Evolutionary conservation across 2,888 invertebrate species (phyloP).

Genomic region (Hypercompe scribonia): DNA sequence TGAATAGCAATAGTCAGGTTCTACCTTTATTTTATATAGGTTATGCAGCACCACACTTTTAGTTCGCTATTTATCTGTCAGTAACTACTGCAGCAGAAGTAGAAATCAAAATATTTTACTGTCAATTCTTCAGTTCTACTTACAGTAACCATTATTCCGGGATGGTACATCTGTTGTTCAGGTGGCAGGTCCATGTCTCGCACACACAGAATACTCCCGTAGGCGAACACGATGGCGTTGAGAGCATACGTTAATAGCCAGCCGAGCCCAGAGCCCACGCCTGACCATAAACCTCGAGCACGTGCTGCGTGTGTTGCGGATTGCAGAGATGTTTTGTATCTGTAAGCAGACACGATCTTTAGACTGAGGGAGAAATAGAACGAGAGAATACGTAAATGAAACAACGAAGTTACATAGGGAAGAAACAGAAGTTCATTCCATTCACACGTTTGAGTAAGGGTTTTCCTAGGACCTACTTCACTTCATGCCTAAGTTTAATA

Average conservation of each 20-base stretch:
- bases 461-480: too few species aligned
- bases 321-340: constrained; percentile 81
- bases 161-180: constrained; percentile 88
- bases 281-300: constrained; percentile 88
- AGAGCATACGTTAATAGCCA: constrained; percentile 92
- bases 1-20: too few species aligned
- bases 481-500: too few species aligned
- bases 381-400: not conserved
- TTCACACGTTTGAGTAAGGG: too few species aligned
- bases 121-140: constrained; percentile 47
- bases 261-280: constrained; percentile 89
- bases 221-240: constrained; percentile 92
- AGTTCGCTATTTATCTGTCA: not conserved
- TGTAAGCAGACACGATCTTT: constrained; percentile 35
- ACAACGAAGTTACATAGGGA: not conserved
- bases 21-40: too few species aligned
- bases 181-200: constrained; percentile 86
- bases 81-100: not conserved
- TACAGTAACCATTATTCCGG: constrained; percentile 90
- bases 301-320: constrained; percentile 87
- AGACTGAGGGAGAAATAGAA: not conserved
- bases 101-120: not conserved
- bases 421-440: too few species aligned
- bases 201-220: constrained; percentile 90
- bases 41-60: not conserved